Conservation (phyloP, 2,797 vertebrate species). For the Florisuga fusca region DNA sequence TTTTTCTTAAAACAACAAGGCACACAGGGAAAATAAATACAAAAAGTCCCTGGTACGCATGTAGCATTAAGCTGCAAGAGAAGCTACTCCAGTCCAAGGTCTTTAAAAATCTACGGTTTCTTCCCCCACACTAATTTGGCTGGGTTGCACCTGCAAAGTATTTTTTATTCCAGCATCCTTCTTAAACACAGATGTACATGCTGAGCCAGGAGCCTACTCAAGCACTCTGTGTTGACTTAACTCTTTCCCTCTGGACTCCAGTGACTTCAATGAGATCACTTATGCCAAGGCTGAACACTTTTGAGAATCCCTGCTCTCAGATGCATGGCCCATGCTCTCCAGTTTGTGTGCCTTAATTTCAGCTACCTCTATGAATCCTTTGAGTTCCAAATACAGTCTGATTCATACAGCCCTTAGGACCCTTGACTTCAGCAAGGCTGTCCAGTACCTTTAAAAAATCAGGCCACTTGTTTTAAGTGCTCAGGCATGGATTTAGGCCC, state of each 20-base stretch:
- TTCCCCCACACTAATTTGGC: background rate
- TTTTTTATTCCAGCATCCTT: constrained; percentile 57
- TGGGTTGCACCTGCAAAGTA: constrained; percentile 56
- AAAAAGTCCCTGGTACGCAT: constrained; percentile 34
- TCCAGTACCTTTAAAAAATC: constrained; percentile 4
- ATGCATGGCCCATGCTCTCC: background rate
- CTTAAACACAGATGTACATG: constrained; percentile 65
- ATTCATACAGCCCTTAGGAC: background rate
- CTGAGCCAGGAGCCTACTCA: constrained; percentile 55
- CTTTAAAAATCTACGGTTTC: background rate
- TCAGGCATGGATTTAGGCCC: constrained; percentile 18
- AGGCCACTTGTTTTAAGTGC: constrained; percentile 31
- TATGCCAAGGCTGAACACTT: background rate
- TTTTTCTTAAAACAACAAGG: constrained; percentile 67
- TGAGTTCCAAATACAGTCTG: background rate
- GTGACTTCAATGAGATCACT: background rate
- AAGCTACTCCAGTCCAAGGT: constrained; percentile 21
- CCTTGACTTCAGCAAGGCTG: background rate
- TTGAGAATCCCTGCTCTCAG: background rate
- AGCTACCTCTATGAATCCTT: background rate
- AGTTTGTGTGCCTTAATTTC: background rate
- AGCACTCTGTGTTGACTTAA: constrained; percentile 57
- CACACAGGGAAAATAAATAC: constrained; percentile 62
- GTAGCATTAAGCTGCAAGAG: constrained; percentile 38
- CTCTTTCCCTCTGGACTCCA: constrained; percentile 48